These are phyloP conservation scores for Phataginus tetradactyla DNA, from an alignment of 2,797 vertebrate genomes.

Conservation along the genomic window DNA sequence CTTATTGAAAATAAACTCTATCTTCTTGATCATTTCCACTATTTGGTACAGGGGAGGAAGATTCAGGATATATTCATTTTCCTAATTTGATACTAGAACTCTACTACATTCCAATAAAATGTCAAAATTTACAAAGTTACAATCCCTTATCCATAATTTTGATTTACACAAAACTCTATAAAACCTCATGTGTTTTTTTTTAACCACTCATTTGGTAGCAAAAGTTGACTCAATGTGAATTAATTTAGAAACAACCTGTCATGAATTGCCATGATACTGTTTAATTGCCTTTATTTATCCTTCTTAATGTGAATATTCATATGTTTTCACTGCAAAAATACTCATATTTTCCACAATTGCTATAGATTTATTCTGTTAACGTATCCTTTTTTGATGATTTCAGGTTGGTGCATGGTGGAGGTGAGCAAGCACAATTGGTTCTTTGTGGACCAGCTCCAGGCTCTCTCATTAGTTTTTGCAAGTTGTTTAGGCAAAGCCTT, in stretches of 20 bases:
- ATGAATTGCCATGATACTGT: background rate
- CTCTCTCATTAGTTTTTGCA: background rate
- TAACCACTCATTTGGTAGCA: background rate
- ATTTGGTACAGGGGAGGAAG: background rate
- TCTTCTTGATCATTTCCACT: background rate
- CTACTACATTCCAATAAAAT: background rate
- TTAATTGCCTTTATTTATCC: background rate
- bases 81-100: background rate
- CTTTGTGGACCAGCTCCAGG: background rate
- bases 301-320: background rate
- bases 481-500: background rate
- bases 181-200: background rate
- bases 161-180: background rate
- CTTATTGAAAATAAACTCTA: background rate
- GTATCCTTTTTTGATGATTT: background rate
- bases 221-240: background rate
- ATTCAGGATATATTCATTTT: background rate
- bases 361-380: background rate
- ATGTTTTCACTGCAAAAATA: background rate
- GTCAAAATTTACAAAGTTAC: background rate
- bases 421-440: too few species aligned
- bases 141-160: background rate
- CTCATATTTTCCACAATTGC: background rate
- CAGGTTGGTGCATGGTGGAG: background rate
- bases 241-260: background rate